Conservation (phyloP, 1,140 invertebrate genomes). For the Drosophila nigromelanica region DNA sequence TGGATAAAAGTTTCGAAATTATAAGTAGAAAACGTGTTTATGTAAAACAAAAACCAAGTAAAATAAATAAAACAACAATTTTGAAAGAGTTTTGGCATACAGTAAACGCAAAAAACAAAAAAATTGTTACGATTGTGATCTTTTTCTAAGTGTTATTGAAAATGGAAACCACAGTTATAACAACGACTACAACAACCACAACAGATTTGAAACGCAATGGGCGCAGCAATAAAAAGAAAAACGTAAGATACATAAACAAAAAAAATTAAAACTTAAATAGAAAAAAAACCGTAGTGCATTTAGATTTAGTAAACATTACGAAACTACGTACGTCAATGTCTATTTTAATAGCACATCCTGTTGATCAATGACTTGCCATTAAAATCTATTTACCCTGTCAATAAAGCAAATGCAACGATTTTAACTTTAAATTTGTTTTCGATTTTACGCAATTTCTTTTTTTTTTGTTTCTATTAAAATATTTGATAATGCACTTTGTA, state of each 20-base stretch:
- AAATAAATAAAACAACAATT: background rate
- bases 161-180: conserved; percentile 72
- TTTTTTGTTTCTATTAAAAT: conserved; percentile 21
- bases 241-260: background rate
- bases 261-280: conserved; percentile 10
- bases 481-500: conserved; percentile 45
- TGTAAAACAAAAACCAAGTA: background rate
- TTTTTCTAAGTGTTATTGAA: conserved; percentile 21
- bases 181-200: conserved; percentile 62
- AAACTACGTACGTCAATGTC: conserved; percentile 55
- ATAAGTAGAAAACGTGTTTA: background rate
- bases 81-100: background rate
- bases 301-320: conserved; percentile 26
- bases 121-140: conserved; percentile 17
- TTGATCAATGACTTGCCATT: conserved; percentile 56
- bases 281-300: conserved; percentile 4
- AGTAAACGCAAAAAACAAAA: background rate
- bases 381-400: conserved; percentile 51
- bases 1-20: conserved; percentile 10
- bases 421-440: background rate
- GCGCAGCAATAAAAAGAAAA: no score
- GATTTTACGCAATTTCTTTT: conserved; percentile 8
- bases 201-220: conserved; percentile 20
- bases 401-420: conserved; percentile 30
- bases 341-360: conserved; percentile 62